Percentiles rank a stretch among this genome's conserved stretches.
These are phyloP conservation scores for Drosophila basisetae DNA, from an alignment of 2,888 invertebrate genomes.

Conservation along the genomic window DNA sequence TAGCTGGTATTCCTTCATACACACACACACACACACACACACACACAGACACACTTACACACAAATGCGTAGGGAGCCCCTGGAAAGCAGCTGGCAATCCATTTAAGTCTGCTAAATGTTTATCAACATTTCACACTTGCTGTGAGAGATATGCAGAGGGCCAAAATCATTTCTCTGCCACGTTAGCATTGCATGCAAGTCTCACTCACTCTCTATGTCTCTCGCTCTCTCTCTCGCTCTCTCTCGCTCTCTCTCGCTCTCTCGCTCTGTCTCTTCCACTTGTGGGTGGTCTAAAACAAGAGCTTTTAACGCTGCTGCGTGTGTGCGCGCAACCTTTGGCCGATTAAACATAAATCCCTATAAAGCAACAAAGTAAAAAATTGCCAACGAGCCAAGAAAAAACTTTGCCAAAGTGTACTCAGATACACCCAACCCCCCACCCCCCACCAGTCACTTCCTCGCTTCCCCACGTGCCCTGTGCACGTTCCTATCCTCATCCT, in stretches of 20 bases:
- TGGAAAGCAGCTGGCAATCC: conserved; percentile 44
- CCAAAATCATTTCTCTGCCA: conserved; percentile 48
- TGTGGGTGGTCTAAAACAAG: conserved; percentile 49
- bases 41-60: neutral
- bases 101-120: conserved; percentile 62
- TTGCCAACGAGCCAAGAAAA: conserved; percentile 79
- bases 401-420: conserved; percentile 76
- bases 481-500: conserved; percentile 57
- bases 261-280: neutral
- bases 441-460: neutral
- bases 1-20: neutral
- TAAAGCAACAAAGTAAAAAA: conserved; percentile 80
- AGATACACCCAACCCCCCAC: conserved; percentile 46
- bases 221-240: neutral
- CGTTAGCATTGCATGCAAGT: conserved; percentile 34
- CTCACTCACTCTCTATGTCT: neutral
- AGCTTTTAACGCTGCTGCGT: conserved; percentile 65
- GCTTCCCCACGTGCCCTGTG: neutral
- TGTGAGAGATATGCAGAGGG: conserved; percentile 49
- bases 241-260: neutral
- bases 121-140: conserved; percentile 62
- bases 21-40: neutral
- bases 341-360: conserved; percentile 80
- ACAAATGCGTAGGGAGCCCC: neutral
- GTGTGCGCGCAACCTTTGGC: conserved; percentile 72